These are phyloP conservation scores for Taurulus bubalis DNA, from an alignment of 2,113 vertebrate species.

Conservation along the genomic window DNA sequence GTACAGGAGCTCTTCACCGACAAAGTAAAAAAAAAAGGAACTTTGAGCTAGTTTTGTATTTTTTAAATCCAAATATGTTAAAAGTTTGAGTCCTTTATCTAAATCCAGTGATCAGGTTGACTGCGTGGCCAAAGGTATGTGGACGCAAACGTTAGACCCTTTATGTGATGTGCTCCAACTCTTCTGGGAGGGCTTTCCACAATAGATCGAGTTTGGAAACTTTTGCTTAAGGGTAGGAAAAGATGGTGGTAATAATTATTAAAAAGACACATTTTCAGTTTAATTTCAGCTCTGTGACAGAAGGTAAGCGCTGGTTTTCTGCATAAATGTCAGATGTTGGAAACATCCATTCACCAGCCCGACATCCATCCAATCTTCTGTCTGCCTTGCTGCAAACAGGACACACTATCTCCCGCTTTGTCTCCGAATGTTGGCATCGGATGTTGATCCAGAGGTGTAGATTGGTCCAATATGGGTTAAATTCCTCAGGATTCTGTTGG, in stretches of 20 bases:
- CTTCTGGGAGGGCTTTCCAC: not conserved
- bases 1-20: not conserved
- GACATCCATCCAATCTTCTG: not conserved
- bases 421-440: not conserved
- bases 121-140: not conserved
- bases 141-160: not conserved
- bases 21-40: not conserved
- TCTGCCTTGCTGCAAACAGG: too few species aligned
- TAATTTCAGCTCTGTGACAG: not conserved
- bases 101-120: conserved; percentile 3
- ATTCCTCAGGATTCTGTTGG: not conserved
- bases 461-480: conserved; percentile 7
- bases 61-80: not conserved
- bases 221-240: not conserved
- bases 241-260: not conserved
- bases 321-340: not conserved
- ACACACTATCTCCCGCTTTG: not conserved
- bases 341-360: not conserved
- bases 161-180: not conserved
- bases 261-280: not conserved
- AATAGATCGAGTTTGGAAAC: not conserved
- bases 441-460: not conserved
- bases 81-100: not conserved
- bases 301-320: not conserved
- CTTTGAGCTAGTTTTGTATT: not conserved